Base-by-base conservation (phyloP, 2,113 vertebrate genomes). In the Mustelus asterias region DNA sequence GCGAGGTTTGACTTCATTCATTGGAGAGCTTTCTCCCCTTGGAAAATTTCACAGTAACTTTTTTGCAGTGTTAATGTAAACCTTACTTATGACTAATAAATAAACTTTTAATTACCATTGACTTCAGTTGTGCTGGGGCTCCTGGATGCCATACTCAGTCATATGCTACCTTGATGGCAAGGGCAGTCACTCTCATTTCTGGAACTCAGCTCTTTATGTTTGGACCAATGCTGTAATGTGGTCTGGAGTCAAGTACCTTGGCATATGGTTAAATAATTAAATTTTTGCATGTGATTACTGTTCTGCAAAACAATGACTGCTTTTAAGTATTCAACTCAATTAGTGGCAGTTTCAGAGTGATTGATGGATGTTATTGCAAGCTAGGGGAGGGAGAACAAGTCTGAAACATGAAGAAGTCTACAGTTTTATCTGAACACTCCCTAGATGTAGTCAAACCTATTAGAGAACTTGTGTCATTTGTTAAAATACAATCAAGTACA, bases 381-480 rank as follows among this genome's bases (percentile, higher is more conserved):
- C 7, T 29, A 72, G 9, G n/a, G n/a, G n/a, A 37, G 78, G n/a
- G 78, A 80, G n/a, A 37, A 80, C 14, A 14, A 37, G 78, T 37
- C 41, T 83, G 78, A 83, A 37, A 83, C 78, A 83, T 83, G 78
- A 83, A 83, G 78, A n/a, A 18, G n/a, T 83, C n/a, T 83, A 83
- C 78, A 37, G 14, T 37, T n/a, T 37, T 83, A 83, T 37, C 13
- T 83, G 18, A 41, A 18, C 13, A 18, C n/a, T 41, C 78, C n/a
- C 16, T 7, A 20, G 78, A 83, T 83, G 2, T 37, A 83, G n/a
- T 83, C 78, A 83, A 4, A n/a, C n/a, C 14, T 20, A 83, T 83
- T 83, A 37, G 3, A 41, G n/a, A 80, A 41, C 37, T 37, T 33
- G 16, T 83, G 78, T 37, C 41, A 83, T 83, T 83, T 83, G 78